These are phyloP conservation scores for Belgica antarctica DNA, from an alignment of 2,888 invertebrate genomes.

Conservation along the genomic window DNA sequence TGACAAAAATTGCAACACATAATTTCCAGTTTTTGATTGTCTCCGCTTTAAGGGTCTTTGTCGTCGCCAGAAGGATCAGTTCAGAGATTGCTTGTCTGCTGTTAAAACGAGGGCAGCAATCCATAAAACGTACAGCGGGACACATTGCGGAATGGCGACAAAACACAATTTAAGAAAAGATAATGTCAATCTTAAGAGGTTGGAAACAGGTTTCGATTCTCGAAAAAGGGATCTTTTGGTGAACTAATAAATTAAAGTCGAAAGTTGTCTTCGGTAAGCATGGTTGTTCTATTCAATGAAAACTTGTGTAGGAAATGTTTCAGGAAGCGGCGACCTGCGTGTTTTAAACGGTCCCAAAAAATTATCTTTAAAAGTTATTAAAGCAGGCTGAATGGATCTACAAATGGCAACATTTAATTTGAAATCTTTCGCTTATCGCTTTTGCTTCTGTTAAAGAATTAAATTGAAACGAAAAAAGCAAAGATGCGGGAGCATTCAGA, in stretches of 20 bases:
- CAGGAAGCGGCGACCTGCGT: too few relatives aligned
- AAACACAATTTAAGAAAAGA: neutral
- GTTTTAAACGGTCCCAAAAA: too few relatives aligned
- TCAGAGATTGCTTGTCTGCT: neutral
- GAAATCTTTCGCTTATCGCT: conserved; percentile 4
- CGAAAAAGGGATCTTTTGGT: neutral
- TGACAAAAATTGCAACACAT: conserved; percentile 16
- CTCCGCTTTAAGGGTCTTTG: conserved; percentile 7
- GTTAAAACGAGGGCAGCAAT: neutral
- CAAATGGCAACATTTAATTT: conserved; percentile 11
- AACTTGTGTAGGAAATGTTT: neutral
- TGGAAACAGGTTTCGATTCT: neutral
- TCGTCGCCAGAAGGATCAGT: neutral
- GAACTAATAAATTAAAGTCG: neutral
- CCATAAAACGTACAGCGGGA: neutral
- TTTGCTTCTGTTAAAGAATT: conserved; percentile 9
- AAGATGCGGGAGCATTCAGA: conserved; percentile 26
- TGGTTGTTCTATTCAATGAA: neutral
- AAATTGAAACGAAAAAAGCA: neutral
- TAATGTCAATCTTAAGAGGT: neutral
- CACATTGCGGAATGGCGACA: conserved; percentile 40
- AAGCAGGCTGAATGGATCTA: neutral
- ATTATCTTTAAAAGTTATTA: neutral
- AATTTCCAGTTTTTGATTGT: neutral
- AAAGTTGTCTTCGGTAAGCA: neutral